phyloP scores from a whole-genome alignment of 2,113 vertebrate genomes.

The Pachycephala philippinensis region DNA sequence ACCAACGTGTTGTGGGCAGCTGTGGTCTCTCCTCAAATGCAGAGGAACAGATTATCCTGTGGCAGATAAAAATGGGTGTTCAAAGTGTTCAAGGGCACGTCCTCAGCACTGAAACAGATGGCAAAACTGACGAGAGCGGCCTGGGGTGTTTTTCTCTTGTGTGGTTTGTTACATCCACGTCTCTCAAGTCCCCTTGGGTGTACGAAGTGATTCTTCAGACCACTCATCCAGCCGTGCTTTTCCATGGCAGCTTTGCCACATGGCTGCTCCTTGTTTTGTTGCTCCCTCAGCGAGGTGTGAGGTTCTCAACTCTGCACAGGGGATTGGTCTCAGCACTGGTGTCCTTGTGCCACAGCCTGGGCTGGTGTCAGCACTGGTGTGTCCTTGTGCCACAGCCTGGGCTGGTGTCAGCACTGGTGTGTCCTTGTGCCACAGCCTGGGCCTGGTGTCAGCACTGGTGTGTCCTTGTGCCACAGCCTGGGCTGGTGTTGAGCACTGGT shows the following conservation, averaged over 20 bases:
- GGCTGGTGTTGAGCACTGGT: too few species aligned
- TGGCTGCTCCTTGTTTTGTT: neutral
- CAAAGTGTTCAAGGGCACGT: fast-evolving
- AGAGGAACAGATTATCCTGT: neutral
- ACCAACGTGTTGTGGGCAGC: neutral
- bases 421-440: neutral
- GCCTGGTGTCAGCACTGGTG: neutral
- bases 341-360: neutral
- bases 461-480: neutral
- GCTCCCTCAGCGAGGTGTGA: fast-evolving
- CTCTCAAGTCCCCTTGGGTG: neutral
- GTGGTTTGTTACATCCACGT: neutral
- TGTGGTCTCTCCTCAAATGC: neutral
- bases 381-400: neutral
- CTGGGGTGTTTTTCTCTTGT: neutral
- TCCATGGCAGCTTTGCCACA: neutral
- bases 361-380: neutral
- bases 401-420: neutral
- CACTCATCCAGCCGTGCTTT: neutral
- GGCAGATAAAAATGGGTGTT: neutral
- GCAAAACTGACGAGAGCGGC: neutral
- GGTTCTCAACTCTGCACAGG: fast-evolving
- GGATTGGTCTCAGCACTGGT: neutral
- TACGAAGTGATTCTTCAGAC: neutral
- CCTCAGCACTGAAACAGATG: neutral